These are phyloP conservation scores for Formicarius rufipectus DNA, from an alignment of 2,113 vertebrate species.

Conservation along the genomic window DNA sequence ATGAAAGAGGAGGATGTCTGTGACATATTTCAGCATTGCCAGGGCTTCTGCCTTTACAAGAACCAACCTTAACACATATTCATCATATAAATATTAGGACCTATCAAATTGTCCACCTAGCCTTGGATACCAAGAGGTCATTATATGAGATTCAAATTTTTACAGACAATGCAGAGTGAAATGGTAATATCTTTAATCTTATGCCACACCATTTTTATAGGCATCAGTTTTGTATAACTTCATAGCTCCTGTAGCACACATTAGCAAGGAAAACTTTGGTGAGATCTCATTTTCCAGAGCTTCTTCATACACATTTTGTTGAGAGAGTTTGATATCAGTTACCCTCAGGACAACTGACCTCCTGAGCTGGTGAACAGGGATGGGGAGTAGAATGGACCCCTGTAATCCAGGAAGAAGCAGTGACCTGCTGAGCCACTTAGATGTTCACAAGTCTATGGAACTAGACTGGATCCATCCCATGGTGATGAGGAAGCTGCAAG, in stretches of 20 bases:
- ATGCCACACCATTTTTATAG: not conserved
- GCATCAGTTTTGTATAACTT: not conserved
- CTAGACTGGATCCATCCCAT: not conserved
- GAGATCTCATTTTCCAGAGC: not conserved
- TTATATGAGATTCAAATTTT: accelerated
- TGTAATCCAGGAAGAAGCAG: not conserved
- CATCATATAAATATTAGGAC: not conserved
- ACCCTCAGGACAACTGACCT: not conserved
- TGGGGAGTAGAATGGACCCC: not conserved
- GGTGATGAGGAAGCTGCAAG: not conserved
- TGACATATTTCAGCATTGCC: not conserved
- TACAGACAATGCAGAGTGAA: not conserved
- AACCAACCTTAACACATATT: not conserved
- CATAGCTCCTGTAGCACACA: not conserved
- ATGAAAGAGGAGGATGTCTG: not conserved
- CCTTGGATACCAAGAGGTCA: not conserved
- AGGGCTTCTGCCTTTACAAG: not conserved
- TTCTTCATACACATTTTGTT: not conserved
- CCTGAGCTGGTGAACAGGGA: not conserved
- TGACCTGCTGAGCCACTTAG: not conserved
- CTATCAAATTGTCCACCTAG: not conserved
- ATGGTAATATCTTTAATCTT: not conserved
- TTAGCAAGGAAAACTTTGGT: not conserved
- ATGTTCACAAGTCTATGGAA: not conserved
- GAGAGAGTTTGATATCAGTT: not conserved